Evolutionary conservation across 2,888 invertebrate species (phyloP).

Genomic region (Sarcophaga caerulescens): DNA sequence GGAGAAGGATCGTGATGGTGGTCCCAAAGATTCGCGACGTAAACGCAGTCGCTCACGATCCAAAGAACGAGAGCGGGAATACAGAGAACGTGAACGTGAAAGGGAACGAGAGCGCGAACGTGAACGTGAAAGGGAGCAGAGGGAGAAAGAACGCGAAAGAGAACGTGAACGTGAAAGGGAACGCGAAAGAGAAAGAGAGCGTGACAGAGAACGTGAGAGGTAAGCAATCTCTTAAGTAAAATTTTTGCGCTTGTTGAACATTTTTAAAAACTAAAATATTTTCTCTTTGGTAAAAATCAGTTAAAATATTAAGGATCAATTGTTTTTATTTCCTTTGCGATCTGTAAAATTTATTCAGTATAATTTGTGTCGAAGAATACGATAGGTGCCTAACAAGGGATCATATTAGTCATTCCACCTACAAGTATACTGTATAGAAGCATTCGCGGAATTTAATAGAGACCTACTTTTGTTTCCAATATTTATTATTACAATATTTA

Average conservation of each 20-base stretch:
- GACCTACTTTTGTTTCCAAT: too few relatives aligned
- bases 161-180: slow-evolving; percentile 78
- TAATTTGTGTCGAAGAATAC: too few relatives aligned
- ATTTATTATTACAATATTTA: too few relatives aligned
- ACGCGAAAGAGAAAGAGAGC: slow-evolving; percentile 75
- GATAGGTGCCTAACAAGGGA: too few relatives aligned
- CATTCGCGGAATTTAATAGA: too few relatives aligned
- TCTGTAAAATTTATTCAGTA: neutral
- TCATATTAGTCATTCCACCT: too few relatives aligned
- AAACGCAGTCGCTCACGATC: slow-evolving; percentile 79
- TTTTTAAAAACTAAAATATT: too few relatives aligned
- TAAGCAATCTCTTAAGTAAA: slow-evolving; percentile 61
- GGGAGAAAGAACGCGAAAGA: slow-evolving; percentile 81
- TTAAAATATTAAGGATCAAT: too few relatives aligned
- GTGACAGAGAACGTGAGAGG: slow-evolving; percentile 82
- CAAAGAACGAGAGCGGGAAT: slow-evolving; percentile 82
- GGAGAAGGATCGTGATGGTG: slow-evolving; percentile 73
- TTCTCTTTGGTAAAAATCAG: too few relatives aligned
- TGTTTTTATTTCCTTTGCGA: too few relatives aligned
- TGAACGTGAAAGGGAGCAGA: slow-evolving; percentile 82
- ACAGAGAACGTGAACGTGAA: slow-evolving; percentile 86
- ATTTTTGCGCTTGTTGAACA: too few relatives aligned
- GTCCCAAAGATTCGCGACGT: slow-evolving; percentile 52
- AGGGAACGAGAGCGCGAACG: slow-evolving; percentile 84
- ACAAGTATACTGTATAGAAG: too few relatives aligned